phyloP scores from a whole-genome alignment of 2,797 vertebrate genomes.

The Prunella strophiata region DNA sequence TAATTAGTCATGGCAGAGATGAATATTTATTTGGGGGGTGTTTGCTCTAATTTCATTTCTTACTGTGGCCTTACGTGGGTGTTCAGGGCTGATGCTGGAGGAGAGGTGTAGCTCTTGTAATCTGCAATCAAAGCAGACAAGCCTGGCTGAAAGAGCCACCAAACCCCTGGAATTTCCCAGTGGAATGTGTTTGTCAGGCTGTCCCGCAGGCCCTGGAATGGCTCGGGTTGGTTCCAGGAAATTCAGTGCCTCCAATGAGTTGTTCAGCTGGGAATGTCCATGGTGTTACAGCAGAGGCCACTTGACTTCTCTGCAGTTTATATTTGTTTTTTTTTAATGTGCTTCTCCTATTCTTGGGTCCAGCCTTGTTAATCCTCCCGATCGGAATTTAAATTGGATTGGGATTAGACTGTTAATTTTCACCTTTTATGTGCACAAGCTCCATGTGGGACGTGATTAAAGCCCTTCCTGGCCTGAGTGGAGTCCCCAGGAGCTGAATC shows the following conservation, averaged over 20 bases:
- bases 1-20: conserved; percentile 69
- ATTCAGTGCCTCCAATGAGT: background rate
- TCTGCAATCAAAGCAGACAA: background rate
- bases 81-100: background rate
- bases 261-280: background rate
- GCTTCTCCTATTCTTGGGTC: background rate
- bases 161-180: background rate
- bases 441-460: accelerated
- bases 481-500: background rate
- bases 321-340: background rate
- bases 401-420: background rate
- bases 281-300: background rate
- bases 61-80: background rate
- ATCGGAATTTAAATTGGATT: background rate
- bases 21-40: conserved; percentile 61
- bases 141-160: background rate
- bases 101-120: background rate
- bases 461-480: background rate
- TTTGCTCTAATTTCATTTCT: conserved; percentile 4
- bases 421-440: accelerated
- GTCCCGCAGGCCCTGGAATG: background rate
- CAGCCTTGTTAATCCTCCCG: background rate
- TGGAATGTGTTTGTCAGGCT: background rate
- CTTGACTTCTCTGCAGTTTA: background rate
- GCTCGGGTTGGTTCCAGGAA: background rate